Base-by-base conservation (phyloP, 2,888 invertebrate genomes). In the Pemphredon lugubris region DNA sequence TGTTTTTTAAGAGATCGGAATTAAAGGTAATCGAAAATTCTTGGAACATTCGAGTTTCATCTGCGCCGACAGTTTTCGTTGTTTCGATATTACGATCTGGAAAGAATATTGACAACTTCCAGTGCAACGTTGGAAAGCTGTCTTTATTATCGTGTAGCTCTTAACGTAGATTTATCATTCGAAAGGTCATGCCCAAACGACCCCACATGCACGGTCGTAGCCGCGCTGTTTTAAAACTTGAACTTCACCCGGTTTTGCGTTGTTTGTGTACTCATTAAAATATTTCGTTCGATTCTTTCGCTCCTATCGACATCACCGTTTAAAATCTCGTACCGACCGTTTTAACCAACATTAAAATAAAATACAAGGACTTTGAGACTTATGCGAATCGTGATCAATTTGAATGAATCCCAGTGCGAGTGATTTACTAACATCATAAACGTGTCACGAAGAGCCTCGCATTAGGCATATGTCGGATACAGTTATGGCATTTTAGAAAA, bases 151-250 rank as follows among this genome's bases (percentile, higher is more conserved):
- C 79, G 18, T 57, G 3, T 40, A 63, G 45, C 63, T 48, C 63
- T 73, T 65, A 55, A 58, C 67, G 51, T 64, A 77, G 79, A 80
- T 66, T 68, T 66, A 83, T 80, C 77, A 60, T 59, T 57, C 57
- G 50, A 76, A 73, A 83, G 83, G 83, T 83, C 83, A 70, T 32
- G 72, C 57, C 53, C 70, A 47, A 68, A 42, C 73, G 82, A 75
- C 81, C 81, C 37, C 69, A 20, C 37, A 51, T 45, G 58, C 83
- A 83, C 75, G 45, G 83, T 83, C 83, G 83, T 84, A 83, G 83
- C 55, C 74, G 47, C 73, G 30, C n/a, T 32, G 32, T 66, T 57
- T 73, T 42, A 18, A 34, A 40, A 44, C 18, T 21, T 57, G 45
- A 32, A 13, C 32, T 16, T 21, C 40, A 11, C 20, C 30, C 14